These are phyloP conservation scores for Scomber scombrus DNA, from an alignment of 2,113 vertebrate species.

Conservation along the genomic window DNA sequence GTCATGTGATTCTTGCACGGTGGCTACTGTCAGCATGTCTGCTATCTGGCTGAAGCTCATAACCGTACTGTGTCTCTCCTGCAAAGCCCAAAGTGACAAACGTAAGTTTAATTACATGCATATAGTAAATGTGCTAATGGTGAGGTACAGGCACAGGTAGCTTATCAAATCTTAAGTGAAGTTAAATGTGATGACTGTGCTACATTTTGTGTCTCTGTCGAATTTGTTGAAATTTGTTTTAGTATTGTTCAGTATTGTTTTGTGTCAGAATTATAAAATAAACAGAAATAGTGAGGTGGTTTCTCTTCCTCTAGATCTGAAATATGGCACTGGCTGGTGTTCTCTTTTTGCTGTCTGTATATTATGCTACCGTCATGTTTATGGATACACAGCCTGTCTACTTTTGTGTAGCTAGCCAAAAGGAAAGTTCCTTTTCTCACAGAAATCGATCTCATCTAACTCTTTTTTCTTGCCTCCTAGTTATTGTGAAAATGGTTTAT, in stretches of 20 bases:
- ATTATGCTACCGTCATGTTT: no score
- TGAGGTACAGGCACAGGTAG: no score
- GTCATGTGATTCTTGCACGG: neutral
- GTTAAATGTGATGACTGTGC: no score
- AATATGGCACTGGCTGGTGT: neutral
- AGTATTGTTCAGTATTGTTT: neutral
- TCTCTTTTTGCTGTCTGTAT: neutral
- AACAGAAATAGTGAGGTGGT: neutral
- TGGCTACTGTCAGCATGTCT: slow-evolving; percentile 1
- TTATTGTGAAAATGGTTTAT: no score
- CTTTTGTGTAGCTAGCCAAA: neutral
- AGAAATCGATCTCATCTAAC: no score
- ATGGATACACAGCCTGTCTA: neutral
- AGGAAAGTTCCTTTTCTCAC: neutral
- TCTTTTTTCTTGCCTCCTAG: no score
- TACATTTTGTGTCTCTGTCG: no score
- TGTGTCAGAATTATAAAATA: neutral
- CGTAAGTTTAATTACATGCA: slow-evolving; percentile 44
- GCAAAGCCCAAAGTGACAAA: neutral
- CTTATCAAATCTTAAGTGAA: no score
- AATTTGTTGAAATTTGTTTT: neutral
- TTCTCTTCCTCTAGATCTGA: neutral
- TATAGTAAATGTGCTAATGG: no score
- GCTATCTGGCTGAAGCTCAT: neutral
- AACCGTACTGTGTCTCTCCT: neutral